A percentile compares a stretch with the other conserved stretches of the same genome.
phyloP scores from a whole-genome alignment of 2,888 invertebrate genomes.

The Dasypogon diadema region DNA sequence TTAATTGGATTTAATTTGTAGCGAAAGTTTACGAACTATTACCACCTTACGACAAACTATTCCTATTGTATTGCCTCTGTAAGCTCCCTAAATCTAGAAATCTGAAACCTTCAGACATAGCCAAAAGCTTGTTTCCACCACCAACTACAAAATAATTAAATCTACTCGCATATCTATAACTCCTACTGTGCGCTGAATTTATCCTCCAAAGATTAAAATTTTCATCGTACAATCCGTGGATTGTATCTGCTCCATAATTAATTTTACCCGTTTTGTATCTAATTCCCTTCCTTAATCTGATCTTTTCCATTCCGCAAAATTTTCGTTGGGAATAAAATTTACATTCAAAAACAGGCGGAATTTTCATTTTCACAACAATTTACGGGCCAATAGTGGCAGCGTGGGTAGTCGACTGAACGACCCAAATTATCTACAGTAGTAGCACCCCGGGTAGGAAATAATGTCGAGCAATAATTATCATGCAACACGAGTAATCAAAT shows the following conservation, averaged over 20 bases:
- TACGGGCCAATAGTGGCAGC: background rate
- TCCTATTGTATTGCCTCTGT: too few relatives aligned
- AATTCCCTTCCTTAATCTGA: constrained; percentile 28
- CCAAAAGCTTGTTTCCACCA: too few relatives aligned
- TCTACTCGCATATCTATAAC: background rate
- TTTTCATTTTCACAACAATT: constrained; percentile 26
- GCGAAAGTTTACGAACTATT: too few relatives aligned
- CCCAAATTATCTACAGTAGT: constrained; percentile 20
- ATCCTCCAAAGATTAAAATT: background rate
- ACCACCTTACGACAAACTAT: too few relatives aligned
- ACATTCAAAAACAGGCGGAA: constrained; percentile 22
- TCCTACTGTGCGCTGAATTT: too few relatives aligned
- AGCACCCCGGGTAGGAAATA: constrained; percentile 1
- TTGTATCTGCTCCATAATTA: constrained; percentile 9
- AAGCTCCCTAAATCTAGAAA: too few relatives aligned
- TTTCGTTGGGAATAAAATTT: constrained; percentile 27
- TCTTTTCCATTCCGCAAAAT: constrained; percentile 24
- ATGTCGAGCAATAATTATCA: constrained; percentile 54
- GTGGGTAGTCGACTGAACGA: background rate
- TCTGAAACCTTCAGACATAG: too few relatives aligned
- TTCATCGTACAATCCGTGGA: background rate
- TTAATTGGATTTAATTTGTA: too few relatives aligned
- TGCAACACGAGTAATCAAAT: constrained; percentile 57
- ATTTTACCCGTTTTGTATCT: constrained; percentile 13
- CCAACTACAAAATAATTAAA: background rate